Evolutionary conservation across 2,113 vertebrate genomes (phyloP), one percentile per base, ranked within the genome.

Genomic region (Desmodus rotundus): DNA sequence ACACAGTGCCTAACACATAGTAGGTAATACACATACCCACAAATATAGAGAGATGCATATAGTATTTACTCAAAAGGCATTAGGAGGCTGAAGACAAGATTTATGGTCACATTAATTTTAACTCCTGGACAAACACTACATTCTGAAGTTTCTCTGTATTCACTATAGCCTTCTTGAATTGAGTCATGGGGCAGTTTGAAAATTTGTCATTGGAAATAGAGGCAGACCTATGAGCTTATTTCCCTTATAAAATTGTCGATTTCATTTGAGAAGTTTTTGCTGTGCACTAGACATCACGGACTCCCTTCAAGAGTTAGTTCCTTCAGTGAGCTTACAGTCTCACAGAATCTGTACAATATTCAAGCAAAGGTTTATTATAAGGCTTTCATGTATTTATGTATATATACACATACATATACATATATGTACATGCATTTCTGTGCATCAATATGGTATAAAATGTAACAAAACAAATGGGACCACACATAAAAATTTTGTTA

Each of bases 391-490:
- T 41, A 70, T 41, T 11, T 41, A 26, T 13, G 22, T 38, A 38
- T 72, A 72, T 4, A n/a, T 9, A 67, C 33, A n/a, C 15, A n/a
- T 19, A 67, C 7, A 67, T 16, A 67, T 15, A 67, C 7, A 4
- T 54, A 68, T 6, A 3, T 52, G 70, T 33, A 16, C 10, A 4
- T 7, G 4, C 36, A n/a, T 20, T 41, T 0, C 0, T 2, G 0
- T 4, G 58, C 4, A 84, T 56, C 85, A 84, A 56, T 61, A 1
- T 0, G 61, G 87, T 91, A 28, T n/a, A 88, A 97, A 96, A 90
- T 56, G 5, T 9, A 83, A 92, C 80, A 84, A 96, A 97, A 92
- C 41, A 82, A 89, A 65, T 17, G 56, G 72, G 87, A 96, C 85
- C 93, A 94, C 4, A 73, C 43, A 89, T 74, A 74, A 95, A 93